phyloP scores from a whole-genome alignment of 2,888 invertebrate species.

The Pycnomerus fuliginosus region DNA sequence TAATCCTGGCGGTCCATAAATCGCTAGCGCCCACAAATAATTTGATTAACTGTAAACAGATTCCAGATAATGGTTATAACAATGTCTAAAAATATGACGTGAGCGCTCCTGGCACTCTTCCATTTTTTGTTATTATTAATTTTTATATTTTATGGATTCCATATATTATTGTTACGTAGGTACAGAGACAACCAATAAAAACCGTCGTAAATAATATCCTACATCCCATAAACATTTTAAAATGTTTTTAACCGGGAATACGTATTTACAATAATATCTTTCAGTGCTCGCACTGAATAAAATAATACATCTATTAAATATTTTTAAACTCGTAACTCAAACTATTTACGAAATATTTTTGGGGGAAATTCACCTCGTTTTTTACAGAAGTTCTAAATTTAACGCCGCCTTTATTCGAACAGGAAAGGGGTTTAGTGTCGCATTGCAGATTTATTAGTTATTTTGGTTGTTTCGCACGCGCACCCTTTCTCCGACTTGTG shows the following conservation, averaged over 20 bases:
- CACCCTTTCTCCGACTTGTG: slow-evolving; percentile 14
- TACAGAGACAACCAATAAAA: slow-evolving; percentile 18
- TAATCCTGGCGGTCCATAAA: neutral
- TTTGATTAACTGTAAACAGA: slow-evolving; percentile 29
- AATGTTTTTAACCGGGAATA: slow-evolving; percentile 15
- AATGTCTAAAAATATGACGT: slow-evolving; percentile 32
- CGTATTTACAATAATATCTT: slow-evolving; percentile 8
- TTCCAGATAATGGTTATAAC: slow-evolving; percentile 29
- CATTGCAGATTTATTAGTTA: slow-evolving; percentile 36
- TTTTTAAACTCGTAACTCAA: no score
- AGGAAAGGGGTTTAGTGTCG: slow-evolving; percentile 35
- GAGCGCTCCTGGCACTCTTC: slow-evolving; percentile 25
- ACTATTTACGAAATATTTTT: no score
- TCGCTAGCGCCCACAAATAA: slow-evolving; percentile 14
- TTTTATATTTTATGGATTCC: slow-evolving; percentile 34
- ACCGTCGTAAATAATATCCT: slow-evolving; percentile 13
- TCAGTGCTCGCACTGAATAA: slow-evolving; percentile 13
- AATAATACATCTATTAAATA: slow-evolving; percentile 10
- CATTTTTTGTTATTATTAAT: slow-evolving; percentile 33
- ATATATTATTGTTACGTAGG: slow-evolving; percentile 16
- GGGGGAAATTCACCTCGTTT: no score
- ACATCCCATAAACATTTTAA: slow-evolving; percentile 20
- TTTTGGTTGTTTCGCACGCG: slow-evolving; percentile 19
- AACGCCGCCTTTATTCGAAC: slow-evolving; percentile 7
- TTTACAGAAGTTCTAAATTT: no score